A percentile compares a stretch with the other conserved stretches of the same genome.
Evolutionary conservation across 2,797 vertebrate genomes (phyloP).

Genomic region (Manis javanica): DNA sequence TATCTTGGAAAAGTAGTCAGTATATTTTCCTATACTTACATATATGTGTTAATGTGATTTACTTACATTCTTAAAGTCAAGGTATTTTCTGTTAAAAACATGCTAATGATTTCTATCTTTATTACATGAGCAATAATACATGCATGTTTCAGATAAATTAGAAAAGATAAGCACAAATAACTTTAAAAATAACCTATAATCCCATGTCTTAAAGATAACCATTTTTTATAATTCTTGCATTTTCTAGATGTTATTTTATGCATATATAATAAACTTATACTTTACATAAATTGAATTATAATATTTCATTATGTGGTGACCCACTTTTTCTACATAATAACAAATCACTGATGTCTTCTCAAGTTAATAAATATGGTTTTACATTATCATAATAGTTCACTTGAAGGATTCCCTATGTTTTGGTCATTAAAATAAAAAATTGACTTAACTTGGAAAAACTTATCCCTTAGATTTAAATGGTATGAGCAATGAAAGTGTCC

Average conservation of each 20-base stretch:
- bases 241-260: background rate
- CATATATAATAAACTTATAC: background rate
- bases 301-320: background rate
- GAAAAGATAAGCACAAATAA: slow-evolving; percentile 32
- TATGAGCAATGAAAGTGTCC: background rate
- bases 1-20: background rate
- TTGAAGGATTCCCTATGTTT: slow-evolving; percentile 28
- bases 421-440: slow-evolving; percentile 14
- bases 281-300: background rate
- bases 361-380: slow-evolving; percentile 8
- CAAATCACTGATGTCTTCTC: background rate
- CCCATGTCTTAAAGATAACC: background rate
- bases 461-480: background rate
- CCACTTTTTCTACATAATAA: background rate
- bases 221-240: background rate
- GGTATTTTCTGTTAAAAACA: background rate
- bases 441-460: slow-evolving; percentile 4
- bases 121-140: background rate
- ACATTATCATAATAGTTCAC: background rate
- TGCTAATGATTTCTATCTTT: slow-evolving; percentile 28
- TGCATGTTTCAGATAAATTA: slow-evolving; percentile 37
- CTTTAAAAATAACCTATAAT: background rate
- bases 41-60: background rate
- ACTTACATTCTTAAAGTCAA: background rate
- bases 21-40: background rate